Conservation (phyloP, 1,140 invertebrate genomes). For the Drosophila rhopaloa region DNA sequence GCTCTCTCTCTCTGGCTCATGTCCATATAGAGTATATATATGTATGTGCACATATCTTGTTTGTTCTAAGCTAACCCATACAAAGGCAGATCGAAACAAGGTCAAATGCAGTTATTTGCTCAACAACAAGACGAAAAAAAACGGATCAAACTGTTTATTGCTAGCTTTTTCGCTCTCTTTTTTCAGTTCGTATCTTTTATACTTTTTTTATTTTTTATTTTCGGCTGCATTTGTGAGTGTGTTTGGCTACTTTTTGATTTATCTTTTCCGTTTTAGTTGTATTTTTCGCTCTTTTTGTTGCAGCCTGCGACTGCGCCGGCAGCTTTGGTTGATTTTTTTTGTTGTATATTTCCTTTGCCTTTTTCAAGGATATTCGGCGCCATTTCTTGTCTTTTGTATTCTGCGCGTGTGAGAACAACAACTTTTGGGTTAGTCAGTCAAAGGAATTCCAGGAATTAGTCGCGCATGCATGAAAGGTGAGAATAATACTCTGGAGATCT, state of each 20-base stretch:
- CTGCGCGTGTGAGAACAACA: slow-evolving; percentile 73
- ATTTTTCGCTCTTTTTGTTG: slow-evolving; percentile 29
- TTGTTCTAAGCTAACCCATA: slow-evolving; percentile 74
- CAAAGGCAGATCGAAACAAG: slow-evolving; percentile 71
- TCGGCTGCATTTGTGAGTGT: slow-evolving; percentile 43
- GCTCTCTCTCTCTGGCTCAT: slow-evolving; percentile 10
- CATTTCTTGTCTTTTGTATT: slow-evolving; percentile 45
- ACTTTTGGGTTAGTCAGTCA: slow-evolving; percentile 76
- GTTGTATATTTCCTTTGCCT: slow-evolving; percentile 47
- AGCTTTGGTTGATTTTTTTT: slow-evolving; percentile 46
- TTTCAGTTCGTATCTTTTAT: slow-evolving; percentile 32
- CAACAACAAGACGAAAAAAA: slow-evolving; percentile 37
- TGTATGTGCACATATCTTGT: slow-evolving; percentile 60
- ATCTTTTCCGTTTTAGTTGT: slow-evolving; percentile 72
- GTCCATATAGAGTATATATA: background rate
- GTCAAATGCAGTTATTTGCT: slow-evolving; percentile 83
- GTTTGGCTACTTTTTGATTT: slow-evolving; percentile 79
- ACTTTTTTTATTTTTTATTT: slow-evolving; percentile 13
- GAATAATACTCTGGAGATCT: slow-evolving; percentile 63
- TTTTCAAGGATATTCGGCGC: slow-evolving; percentile 81
- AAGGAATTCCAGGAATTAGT: slow-evolving; percentile 79
- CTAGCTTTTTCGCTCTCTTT: slow-evolving; percentile 33
- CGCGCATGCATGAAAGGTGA: slow-evolving; percentile 68
- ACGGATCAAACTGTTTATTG: slow-evolving; percentile 61
- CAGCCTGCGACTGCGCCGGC: slow-evolving; percentile 55